These are phyloP conservation scores for Solea solea DNA, from an alignment of 2,113 vertebrate genomes.

Conservation along the genomic window DNA sequence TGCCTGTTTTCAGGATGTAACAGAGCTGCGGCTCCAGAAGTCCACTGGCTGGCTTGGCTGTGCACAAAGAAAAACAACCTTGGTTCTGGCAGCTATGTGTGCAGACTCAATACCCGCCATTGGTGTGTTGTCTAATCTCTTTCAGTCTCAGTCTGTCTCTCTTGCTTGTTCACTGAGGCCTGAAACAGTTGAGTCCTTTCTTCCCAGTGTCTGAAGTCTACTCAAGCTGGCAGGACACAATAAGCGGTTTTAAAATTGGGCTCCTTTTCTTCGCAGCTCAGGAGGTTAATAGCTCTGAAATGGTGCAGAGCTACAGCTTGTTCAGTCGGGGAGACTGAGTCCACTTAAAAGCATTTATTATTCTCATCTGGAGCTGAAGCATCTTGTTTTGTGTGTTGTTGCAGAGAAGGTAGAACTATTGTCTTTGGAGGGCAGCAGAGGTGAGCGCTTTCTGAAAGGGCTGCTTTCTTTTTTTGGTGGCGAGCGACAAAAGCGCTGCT, in stretches of 20 bases:
- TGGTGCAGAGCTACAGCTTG: constrained; percentile 64
- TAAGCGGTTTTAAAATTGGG: constrained; percentile 78
- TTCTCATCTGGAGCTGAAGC: constrained; percentile 72
- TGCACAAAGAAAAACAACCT: constrained; percentile 76
- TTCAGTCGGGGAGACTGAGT: constrained; percentile 67
- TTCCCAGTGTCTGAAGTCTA: constrained; percentile 75
- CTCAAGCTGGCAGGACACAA: constrained; percentile 77
- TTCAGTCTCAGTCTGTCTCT: constrained; percentile 69
- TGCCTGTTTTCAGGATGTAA: constrained; percentile 53
- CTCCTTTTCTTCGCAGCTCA: constrained; percentile 73
- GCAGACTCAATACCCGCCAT: constrained; percentile 63
- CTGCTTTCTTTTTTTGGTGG: constrained; percentile 69
- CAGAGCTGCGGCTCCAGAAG: constrained; percentile 63
- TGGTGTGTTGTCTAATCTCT: constrained; percentile 80
- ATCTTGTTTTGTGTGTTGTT: constrained; percentile 69
- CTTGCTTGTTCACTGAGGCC: constrained; percentile 70
- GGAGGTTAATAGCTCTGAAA: constrained; percentile 79
- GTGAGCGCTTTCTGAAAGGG: constrained; percentile 72
- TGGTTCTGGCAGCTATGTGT: constrained; percentile 71
- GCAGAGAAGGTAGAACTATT: constrained; percentile 71
- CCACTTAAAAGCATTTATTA: constrained; percentile 79
- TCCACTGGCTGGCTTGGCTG: constrained; percentile 65
- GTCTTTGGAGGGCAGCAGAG: constrained; percentile 83
- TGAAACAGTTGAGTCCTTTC: constrained; percentile 75
- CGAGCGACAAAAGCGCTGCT: constrained; percentile 68